phyloP scores from a whole-genome alignment of 2,797 vertebrate genomes.

The Galago senegalensis region DNA sequence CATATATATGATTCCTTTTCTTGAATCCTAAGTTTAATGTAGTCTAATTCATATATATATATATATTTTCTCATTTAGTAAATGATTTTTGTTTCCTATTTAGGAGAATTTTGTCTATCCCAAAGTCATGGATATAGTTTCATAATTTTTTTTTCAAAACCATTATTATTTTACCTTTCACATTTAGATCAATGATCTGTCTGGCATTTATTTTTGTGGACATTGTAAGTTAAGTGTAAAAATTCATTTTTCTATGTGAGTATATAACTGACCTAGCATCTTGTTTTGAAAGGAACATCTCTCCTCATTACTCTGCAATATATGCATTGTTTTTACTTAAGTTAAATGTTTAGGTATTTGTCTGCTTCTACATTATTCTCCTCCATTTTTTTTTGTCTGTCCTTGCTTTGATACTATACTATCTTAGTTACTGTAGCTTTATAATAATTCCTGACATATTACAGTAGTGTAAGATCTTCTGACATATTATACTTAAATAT shows the following conservation, averaged over 20 bases:
- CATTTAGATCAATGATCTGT: background rate
- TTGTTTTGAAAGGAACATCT: background rate
- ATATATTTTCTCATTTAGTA: background rate
- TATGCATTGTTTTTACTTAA: background rate
- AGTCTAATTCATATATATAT: background rate
- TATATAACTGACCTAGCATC: background rate
- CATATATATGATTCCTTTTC: background rate
- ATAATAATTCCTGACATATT: background rate
- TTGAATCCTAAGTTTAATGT: constrained; percentile 1
- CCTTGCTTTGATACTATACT: background rate
- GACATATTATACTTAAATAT: background rate
- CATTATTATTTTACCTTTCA: background rate
- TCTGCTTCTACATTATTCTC: constrained; percentile 43
- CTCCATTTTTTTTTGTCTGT: background rate
- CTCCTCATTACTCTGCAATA: background rate
- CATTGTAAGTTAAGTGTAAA: background rate
- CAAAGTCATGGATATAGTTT: background rate
- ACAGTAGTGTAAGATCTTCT: background rate
- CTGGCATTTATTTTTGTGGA: constrained; percentile 3
- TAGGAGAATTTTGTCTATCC: background rate
- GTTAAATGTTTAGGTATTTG: background rate
- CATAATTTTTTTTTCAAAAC: constrained; percentile 18
- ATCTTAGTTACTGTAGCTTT: background rate
- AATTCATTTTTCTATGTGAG: background rate
- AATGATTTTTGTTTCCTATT: background rate